These are phyloP conservation scores for Enteromius argenteus DNA, from an alignment of 2,797 vertebrate genomes.

Conservation along the genomic window DNA sequence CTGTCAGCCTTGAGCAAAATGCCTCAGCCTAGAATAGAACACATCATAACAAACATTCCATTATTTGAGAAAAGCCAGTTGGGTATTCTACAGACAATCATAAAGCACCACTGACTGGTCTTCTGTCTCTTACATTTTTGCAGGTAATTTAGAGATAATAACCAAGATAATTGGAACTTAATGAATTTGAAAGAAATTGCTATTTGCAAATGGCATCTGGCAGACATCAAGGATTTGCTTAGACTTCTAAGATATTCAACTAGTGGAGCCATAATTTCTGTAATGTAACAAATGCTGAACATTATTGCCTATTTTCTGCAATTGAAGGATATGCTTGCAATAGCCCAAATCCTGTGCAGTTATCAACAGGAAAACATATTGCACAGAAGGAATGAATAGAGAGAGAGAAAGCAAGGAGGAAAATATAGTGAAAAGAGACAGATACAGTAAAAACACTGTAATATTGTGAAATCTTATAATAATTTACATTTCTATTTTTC, in stretches of 20 bases:
- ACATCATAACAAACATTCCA: slow-evolving; percentile 53
- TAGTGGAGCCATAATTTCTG: slow-evolving; percentile 12
- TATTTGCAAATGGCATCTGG: slow-evolving; percentile 43
- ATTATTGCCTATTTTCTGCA: not conserved
- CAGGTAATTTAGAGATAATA: slow-evolving; percentile 58
- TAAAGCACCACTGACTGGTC: slow-evolving; percentile 21
- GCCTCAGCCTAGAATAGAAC: slow-evolving; percentile 42
- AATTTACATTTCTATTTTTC: not conserved
- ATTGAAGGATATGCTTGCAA: not conserved
- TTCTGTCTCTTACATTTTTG: slow-evolving; percentile 33
- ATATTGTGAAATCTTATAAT: not conserved
- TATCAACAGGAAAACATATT: not conserved
- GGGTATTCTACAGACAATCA: slow-evolving; percentile 45
- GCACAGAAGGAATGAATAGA: not conserved
- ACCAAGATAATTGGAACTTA: slow-evolving; percentile 42
- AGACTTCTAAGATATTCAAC: slow-evolving; percentile 9
- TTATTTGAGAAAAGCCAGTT: slow-evolving; percentile 55
- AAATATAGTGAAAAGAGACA: not conserved
- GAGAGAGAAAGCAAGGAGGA: not conserved
- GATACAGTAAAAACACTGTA: not conserved
- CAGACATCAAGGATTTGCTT: slow-evolving; percentile 10
- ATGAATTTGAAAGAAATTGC: slow-evolving; percentile 53
- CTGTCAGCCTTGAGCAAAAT: slow-evolving; percentile 51
- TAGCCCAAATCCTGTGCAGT: not conserved
- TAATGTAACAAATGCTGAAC: slow-evolving; percentile 9